Conservation (phyloP, 2,113 vertebrate genomes). For the Ceyx melanurus region DNA sequence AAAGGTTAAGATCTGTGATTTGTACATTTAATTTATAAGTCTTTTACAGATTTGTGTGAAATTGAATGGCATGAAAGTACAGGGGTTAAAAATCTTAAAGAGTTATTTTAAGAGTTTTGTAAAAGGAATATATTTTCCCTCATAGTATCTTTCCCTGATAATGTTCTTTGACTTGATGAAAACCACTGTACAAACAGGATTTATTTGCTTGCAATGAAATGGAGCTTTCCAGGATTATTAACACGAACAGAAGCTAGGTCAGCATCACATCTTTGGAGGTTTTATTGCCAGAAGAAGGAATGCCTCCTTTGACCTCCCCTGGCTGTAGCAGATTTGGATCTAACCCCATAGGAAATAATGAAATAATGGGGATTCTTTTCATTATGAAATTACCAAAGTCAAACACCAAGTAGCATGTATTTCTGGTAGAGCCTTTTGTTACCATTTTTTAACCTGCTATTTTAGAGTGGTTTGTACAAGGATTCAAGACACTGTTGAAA, state of each 20-base stretch:
- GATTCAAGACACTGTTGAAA: background rate
- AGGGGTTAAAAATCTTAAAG: background rate
- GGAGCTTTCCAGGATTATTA: background rate
- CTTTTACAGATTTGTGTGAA: background rate
- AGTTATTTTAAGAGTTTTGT: background rate
- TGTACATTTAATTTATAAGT: background rate
- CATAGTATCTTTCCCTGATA: background rate
- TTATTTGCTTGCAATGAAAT: background rate
- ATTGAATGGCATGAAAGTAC: background rate
- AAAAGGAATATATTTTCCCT: background rate
- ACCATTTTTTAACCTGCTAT: background rate
- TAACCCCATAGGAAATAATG: background rate
- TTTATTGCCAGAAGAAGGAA: background rate
- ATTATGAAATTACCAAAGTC: background rate
- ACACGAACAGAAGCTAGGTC: background rate
- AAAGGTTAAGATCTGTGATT: background rate
- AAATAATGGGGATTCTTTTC: background rate
- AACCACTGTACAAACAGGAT: background rate
- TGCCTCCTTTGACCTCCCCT: background rate
- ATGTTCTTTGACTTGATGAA: background rate
- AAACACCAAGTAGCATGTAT: background rate
- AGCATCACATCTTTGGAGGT: background rate
- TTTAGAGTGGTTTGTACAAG: background rate
- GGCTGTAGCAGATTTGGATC: background rate
- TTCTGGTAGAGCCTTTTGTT: background rate